These are phyloP conservation scores for Cyclophora punctaria DNA, from an alignment of 2,888 invertebrate genomes.

Conservation along the genomic window DNA sequence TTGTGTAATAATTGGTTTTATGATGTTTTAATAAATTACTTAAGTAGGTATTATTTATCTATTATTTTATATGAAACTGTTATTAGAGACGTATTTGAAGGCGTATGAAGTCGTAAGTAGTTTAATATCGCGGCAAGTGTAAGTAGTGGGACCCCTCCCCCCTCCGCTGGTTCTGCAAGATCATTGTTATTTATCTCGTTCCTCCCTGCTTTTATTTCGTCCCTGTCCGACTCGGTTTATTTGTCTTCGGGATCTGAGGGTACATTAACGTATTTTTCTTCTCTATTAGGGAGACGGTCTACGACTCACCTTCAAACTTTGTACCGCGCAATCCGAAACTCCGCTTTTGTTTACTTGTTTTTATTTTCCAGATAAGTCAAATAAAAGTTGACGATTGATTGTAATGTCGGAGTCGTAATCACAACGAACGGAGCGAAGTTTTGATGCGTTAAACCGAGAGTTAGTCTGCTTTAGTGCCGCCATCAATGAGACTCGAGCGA, in stretches of 20 bases:
- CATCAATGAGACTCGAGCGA: conserved; percentile 32
- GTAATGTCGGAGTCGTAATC: conserved; percentile 59
- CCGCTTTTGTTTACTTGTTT: conserved; percentile 60
- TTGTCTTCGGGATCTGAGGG: conserved; percentile 72
- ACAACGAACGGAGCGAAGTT: conserved; percentile 37
- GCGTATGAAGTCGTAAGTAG: conserved; percentile 26
- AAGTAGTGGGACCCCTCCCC: conserved; percentile 39
- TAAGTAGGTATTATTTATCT: no score
- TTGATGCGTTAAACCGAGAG: conserved; percentile 46
- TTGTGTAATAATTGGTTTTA: conserved; percentile 1
- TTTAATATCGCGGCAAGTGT: conserved; percentile 43
- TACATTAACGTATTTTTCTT: conserved; percentile 76
- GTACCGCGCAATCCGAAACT: conserved; percentile 48
- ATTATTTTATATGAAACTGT: neutral
- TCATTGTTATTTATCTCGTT: conserved; percentile 70
- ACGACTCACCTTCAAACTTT: conserved; percentile 69
- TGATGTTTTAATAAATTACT: conserved; percentile 16
- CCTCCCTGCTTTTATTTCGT: conserved; percentile 67
- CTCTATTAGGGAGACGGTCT: conserved; percentile 70
- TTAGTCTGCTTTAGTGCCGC: conserved; percentile 37
- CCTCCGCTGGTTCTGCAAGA: conserved; percentile 40
- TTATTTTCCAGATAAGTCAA: conserved; percentile 66
- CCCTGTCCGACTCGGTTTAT: conserved; percentile 67
- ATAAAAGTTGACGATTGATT: conserved; percentile 74
- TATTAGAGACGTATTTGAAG: no score